These are phyloP conservation scores for Leptopilina syphax DNA, from an alignment of 2,888 invertebrate genomes.

Conservation along the genomic window DNA sequence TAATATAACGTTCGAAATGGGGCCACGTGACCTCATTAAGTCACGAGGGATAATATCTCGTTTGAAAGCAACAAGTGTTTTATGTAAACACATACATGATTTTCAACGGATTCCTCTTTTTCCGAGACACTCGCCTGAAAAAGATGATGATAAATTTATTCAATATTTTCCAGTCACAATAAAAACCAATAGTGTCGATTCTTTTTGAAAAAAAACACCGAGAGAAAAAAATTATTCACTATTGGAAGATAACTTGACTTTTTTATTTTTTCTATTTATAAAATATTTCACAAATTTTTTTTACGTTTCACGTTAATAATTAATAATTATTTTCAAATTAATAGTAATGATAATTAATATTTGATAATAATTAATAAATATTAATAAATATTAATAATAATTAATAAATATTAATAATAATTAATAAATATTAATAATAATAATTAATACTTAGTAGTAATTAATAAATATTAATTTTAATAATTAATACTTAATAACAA, in stretches of 20 bases:
- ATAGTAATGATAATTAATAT: too few species aligned
- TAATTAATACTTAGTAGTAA: too few species aligned
- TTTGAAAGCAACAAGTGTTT: slow-evolving; percentile 40
- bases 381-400: too few species aligned
- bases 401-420: too few species aligned
- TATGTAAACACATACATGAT: slow-evolving; percentile 28
- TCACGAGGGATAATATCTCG: slow-evolving; percentile 48
- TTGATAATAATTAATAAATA: too few species aligned
- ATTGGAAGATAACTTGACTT: neutral
- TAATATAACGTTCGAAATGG: slow-evolving; percentile 55
- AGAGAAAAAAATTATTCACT: neutral
- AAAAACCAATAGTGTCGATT: neutral
- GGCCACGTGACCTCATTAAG: slow-evolving; percentile 53
- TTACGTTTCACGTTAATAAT: neutral
- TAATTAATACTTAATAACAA: too few species aligned
- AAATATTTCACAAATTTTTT: too few species aligned
- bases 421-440: too few species aligned
- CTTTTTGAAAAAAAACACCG: neutral
- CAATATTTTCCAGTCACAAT: neutral
- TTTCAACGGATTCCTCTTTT: slow-evolving; percentile 5
- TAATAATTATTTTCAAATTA: too few species aligned
- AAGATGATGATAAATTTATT: slow-evolving; percentile 1
- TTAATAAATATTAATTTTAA: too few species aligned
- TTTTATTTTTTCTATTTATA: too few species aligned
- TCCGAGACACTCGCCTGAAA: neutral